Base-by-base conservation (phyloP, 2,797 vertebrate species). In the Falco columbarius region DNA sequence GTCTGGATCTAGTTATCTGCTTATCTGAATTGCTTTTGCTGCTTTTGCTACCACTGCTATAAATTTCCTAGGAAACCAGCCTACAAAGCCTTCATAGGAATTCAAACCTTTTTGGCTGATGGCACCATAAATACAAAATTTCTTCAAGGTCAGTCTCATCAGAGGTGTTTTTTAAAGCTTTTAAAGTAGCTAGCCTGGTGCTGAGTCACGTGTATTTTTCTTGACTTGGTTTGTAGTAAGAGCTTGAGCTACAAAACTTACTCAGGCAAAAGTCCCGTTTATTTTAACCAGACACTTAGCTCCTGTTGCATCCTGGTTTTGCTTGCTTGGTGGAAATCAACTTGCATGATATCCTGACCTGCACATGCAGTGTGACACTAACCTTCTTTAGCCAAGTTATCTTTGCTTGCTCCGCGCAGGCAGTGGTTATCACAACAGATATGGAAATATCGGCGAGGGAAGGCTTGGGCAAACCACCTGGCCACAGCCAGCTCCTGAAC, bases 111-210 rank as follows among this genome's bases (percentile, higher is more conserved):
- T 92, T 73, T 75, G 65, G 29, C 38, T 75, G 82, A 81, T 81
- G 66, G 55, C 29, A 87, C 26, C 71, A 34, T 67, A 90, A 95
- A 83, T 92, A 81, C 84, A 49, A 76, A 76, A 84, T 89, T 92
- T 85, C 83, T 95, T 93, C 86, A 92, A 95, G 92, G 94, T 74
- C 93, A 89, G n/a, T 63, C 71, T 82, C 63, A 93, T 95, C 83
- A 93, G 91, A 93, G 42, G 20, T 88, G 70, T 67, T 83, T 65
- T 88, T 96, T 91, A 96, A 95, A 93, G 86, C 73, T 80, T 96
- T 84, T 81, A 67, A 95, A 96, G 89, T 73, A 91, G 91, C 73
- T 93, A 81, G 47, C 21, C 49, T 90, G 58, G 55, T 90, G 88
- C 94, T 92, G 90, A 95, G 90, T 94, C 86, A 95, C 81, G 56